These are phyloP conservation scores for Tretioscincus oriximinensis DNA, from an alignment of 2,113 vertebrate species.

Conservation along the genomic window DNA sequence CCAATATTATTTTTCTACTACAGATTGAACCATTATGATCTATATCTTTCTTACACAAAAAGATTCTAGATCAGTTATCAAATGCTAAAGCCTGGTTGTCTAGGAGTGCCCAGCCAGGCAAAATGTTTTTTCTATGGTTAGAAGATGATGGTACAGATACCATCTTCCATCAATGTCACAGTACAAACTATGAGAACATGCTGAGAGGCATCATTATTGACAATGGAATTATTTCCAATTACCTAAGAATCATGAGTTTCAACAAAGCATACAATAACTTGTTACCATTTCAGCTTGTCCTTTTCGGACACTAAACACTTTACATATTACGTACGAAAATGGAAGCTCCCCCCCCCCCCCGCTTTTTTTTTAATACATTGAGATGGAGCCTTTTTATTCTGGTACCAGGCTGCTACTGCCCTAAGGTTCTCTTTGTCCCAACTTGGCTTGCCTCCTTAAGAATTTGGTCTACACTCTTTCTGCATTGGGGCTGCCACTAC, in stretches of 20 bases:
- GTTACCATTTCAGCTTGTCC: neutral
- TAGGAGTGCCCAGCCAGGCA: neutral
- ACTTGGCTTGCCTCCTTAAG: no score
- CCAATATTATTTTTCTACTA: neutral
- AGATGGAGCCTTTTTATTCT: no score
- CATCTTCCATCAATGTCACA: neutral
- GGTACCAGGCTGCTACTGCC: no score
- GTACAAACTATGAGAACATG: neutral
- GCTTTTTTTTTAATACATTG: no score
- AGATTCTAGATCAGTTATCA: neutral
- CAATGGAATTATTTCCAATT: neutral
- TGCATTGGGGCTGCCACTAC: no score
- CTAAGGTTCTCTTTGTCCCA: no score
- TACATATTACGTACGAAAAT: no score
- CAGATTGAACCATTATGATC: neutral
- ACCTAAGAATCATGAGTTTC: neutral
- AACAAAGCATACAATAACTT: neutral
- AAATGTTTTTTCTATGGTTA: neutral
- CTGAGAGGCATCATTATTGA: neutral
- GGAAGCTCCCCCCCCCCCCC: no score
- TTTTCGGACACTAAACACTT: no score
- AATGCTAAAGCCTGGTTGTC: neutral
- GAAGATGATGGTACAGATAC: neutral
- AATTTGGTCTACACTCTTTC: no score
- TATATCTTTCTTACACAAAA: slow-evolving; percentile 4